Evolutionary conservation across 2,888 invertebrate species (phyloP).

Genomic region (Pristionchus japonicus): DNA sequence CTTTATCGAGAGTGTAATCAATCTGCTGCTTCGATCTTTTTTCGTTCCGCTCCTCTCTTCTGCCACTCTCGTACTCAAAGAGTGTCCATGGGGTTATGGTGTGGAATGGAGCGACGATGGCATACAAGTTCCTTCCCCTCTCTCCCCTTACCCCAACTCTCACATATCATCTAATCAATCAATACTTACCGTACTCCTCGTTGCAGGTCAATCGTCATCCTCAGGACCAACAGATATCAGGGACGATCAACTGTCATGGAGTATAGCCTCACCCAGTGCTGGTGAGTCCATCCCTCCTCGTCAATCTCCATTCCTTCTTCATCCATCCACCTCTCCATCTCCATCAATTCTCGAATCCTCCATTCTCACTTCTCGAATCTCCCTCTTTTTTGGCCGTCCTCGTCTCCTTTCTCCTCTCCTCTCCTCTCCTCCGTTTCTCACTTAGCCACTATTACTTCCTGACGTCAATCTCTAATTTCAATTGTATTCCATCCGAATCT

Average conservation of each 20-base stretch:
- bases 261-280: conserved; percentile 32
- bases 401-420: not conserved
- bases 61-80: not conserved
- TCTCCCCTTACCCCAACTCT: not conserved
- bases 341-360: conserved; percentile 1
- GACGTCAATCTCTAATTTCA: conserved; percentile 41
- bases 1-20: conserved; percentile 14
- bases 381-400: not conserved
- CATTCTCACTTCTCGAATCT: conserved; percentile 36
- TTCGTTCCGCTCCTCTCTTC: conserved; percentile 31
- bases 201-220: conserved; percentile 31
- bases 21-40: not conserved
- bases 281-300: not conserved
- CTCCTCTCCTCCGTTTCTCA: conserved; percentile 26
- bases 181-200: not conserved
- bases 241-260: conserved; percentile 43
- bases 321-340: not conserved
- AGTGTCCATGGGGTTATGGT: conserved; percentile 18
- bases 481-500: conserved; percentile 32
- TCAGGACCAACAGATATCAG: conserved; percentile 31
- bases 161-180: not conserved
- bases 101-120: not conserved
- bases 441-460: conserved; percentile 39
- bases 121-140: not conserved
- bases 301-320: not conserved